Percentiles rank a stretch among this genome's conserved stretches.
phyloP scores from a whole-genome alignment of 2,797 vertebrate genomes.

The Knipowitschia caucasica region DNA sequence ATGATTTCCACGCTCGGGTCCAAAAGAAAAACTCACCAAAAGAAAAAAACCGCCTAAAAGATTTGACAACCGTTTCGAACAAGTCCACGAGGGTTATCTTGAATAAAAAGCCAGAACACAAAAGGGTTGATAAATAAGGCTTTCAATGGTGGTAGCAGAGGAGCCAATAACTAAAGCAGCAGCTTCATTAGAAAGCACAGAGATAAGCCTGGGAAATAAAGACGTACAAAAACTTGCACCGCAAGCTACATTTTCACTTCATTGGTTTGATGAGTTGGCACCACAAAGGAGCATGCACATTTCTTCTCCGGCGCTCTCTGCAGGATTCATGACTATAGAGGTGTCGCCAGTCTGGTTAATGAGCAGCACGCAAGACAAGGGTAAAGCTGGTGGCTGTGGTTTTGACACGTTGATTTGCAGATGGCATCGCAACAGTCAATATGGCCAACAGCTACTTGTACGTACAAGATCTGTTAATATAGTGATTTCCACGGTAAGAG shows the following conservation, averaged over 20 bases:
- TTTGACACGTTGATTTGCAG: too few relatives aligned
- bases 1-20: conserved; percentile 22
- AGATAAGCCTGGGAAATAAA: conserved; percentile 8
- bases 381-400: too few relatives aligned
- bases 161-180: background rate
- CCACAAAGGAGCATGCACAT: conserved; percentile 1
- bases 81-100: conserved; percentile 14
- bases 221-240: background rate
- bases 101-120: conserved; percentile 7
- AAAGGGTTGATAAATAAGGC: conserved; percentile 13
- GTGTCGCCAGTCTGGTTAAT: conserved; percentile 3
- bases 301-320: background rate
- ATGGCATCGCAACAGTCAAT: too few relatives aligned
- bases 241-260: conserved; percentile 4
- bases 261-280: conserved; percentile 7
- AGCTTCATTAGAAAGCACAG: background rate
- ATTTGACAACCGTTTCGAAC: conserved; percentile 27
- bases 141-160: background rate
- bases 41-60: conserved; percentile 16
- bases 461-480: too few relatives aligned
- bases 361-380: too few relatives aligned
- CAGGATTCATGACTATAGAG: conserved; percentile 8
- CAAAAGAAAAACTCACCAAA: conserved; percentile 5
- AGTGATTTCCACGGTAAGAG: too few relatives aligned
- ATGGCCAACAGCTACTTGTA: too few relatives aligned